Evolutionary conservation across 2,113 vertebrate genomes (phyloP).

Genomic region (Castor canadensis): DNA sequence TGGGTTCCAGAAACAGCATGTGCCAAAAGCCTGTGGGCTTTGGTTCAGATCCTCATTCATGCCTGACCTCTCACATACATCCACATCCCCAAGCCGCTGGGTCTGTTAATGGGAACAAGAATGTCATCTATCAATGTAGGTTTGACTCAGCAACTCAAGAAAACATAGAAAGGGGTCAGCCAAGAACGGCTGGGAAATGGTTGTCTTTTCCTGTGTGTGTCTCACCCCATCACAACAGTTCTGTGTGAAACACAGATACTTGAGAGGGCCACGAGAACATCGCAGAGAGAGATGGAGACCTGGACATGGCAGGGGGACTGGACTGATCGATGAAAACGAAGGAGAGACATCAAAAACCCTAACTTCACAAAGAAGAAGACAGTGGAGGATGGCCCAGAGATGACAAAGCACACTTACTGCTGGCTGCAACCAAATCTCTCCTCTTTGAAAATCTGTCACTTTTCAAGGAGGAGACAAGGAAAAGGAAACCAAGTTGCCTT

Average conservation of each 20-base stretch:
- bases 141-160: background rate
- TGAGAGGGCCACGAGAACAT: background rate
- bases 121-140: background rate
- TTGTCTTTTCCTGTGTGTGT: background rate
- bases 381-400: background rate
- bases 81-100: background rate
- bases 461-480: constrained; percentile 1
- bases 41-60: background rate
- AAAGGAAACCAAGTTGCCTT: background rate
- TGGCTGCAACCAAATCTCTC: background rate
- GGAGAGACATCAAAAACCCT: background rate
- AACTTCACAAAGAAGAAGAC: background rate
- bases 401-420: background rate
- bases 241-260: background rate
- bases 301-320: rapidly evolving
- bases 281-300: background rate
- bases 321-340: rapidly evolving
- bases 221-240: background rate
- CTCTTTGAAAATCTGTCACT: background rate
- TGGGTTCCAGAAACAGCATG: background rate
- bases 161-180: background rate
- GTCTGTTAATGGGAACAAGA: background rate
- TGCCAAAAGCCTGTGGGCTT: background rate
- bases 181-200: background rate
- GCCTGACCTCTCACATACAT: background rate